Base-by-base conservation (phyloP, 2,888 invertebrate species). In the Nymphalis polychloros region DNA sequence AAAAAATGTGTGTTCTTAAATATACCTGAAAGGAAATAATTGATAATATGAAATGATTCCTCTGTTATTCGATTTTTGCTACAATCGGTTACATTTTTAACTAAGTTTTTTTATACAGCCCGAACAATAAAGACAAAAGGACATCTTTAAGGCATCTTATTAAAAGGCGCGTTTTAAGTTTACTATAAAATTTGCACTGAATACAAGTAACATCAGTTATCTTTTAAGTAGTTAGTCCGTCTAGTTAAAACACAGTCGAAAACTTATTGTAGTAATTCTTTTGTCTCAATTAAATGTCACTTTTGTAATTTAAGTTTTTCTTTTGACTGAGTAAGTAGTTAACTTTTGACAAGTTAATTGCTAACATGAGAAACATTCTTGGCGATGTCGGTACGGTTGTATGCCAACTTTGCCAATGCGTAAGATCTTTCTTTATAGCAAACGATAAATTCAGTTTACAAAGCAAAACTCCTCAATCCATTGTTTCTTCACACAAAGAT, bases 321-420 rank as follows among this genome's bases (percentile, higher is more conserved):
- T 20, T 52, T 59, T 72, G 64, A 70, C 68, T 67, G 65, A 75
- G 60, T 70, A 71, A 70, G 57, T 66, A 46, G 35, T 66, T 48
- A 66, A 71, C 60, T 73, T 73, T 74, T 74, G 73, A 74, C 73
- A 73, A 76, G 74, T 75, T 78, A 78, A 80, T 79, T 76, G 75
- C 72, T 71, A 69, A 75, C 70, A 74, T 72, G 72, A 70, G 69
- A 72, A 75, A 79, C 62, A 78, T 78, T 73, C 72, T 76, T 76
- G 77, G 76, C 76, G 62, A 59, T 59, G 70, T 55, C 60, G 19
- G 63, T 61, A 60, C 55, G 62, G 57, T 59, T 64, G 74, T 68
- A 71, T 73, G 77, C 77, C 73, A 77, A 77, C 73, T 74, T 59
- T 57, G 63, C 66, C 70, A 67, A 73, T 74, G 73, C 75, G 75